phyloP scores from a whole-genome alignment of 2,888 invertebrate genomes.

The Clostera curtula region DNA sequence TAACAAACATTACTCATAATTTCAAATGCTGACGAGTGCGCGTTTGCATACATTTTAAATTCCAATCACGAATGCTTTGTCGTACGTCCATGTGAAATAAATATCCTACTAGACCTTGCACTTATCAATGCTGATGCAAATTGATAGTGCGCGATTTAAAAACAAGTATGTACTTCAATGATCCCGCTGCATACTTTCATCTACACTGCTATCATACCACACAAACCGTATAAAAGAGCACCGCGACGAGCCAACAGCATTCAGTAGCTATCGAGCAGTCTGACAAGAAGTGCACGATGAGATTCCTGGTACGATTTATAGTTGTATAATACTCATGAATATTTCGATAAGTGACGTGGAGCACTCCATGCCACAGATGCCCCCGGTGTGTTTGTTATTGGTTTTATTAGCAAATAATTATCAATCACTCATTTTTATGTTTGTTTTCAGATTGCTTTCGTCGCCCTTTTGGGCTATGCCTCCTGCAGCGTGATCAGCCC shows the following conservation, averaged over 20 bases:
- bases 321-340: too few species aligned
- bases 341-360: too few species aligned
- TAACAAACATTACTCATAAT: too few species aligned
- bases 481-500: constrained; percentile 48
- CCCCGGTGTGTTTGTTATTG: too few species aligned
- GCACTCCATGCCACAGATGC: too few species aligned
- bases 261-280: constrained; percentile 9
- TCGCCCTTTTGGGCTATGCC: constrained; percentile 60
- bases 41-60: too few species aligned
- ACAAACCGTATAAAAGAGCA: background rate
- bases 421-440: background rate
- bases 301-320: constrained; percentile 8
- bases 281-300: constrained; percentile 9
- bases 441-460: constrained; percentile 46
- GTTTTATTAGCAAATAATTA: background rate
- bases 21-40: too few species aligned
- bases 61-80: too few species aligned
- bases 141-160: background rate
- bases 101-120: too few species aligned
- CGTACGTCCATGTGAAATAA: too few species aligned
- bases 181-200: background rate
- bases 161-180: background rate
- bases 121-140: too few species aligned
- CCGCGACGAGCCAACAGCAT: background rate
- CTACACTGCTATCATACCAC: background rate